phyloP scores from a whole-genome alignment of 1,140 invertebrate species.

The Trichoplusia ni region DNA sequence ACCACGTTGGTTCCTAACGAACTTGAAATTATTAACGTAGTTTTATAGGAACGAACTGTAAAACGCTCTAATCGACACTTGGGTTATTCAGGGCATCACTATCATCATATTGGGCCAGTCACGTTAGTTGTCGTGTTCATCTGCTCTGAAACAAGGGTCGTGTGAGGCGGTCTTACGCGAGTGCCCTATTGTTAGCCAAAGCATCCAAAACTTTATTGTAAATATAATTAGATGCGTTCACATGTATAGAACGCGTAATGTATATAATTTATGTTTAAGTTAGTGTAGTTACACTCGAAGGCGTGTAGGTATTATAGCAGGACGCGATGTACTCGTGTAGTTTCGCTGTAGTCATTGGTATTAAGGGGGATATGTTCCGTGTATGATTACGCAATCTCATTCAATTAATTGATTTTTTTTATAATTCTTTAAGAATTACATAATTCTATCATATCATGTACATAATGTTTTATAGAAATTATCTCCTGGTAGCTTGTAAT shows the following conservation, averaged over 20 bases:
- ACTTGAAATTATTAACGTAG: conserved; percentile 29
- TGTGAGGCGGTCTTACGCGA: conserved; percentile 34
- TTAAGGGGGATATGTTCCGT: conserved; percentile 3
- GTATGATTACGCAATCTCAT: too few species aligned
- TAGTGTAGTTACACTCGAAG: conserved; percentile 49
- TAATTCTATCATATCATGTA: too few species aligned
- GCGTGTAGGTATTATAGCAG: conserved; percentile 23
- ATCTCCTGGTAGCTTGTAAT: too few species aligned
- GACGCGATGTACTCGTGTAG: conserved; percentile 16
- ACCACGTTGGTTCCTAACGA: conserved; percentile 63
- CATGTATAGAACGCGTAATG: conserved; percentile 47
- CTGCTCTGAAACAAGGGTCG: not conserved
- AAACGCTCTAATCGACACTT: too few species aligned
- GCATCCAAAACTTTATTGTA: conserved; percentile 77
- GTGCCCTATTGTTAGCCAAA: conserved; percentile 75
- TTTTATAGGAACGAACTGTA: conserved; percentile 46
- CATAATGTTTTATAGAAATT: too few species aligned
- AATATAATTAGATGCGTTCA: conserved; percentile 60
- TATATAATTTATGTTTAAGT: conserved; percentile 56
- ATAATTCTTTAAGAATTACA: too few species aligned
- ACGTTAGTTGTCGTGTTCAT: too few species aligned
- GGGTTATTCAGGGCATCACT: too few species aligned
- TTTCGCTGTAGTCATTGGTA: conserved; percentile 23
- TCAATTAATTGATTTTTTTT: too few species aligned
- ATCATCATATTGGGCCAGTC: too few species aligned